Conservation (phyloP, 2,113 vertebrate species). For the Pygoscelis adeliae region DNA sequence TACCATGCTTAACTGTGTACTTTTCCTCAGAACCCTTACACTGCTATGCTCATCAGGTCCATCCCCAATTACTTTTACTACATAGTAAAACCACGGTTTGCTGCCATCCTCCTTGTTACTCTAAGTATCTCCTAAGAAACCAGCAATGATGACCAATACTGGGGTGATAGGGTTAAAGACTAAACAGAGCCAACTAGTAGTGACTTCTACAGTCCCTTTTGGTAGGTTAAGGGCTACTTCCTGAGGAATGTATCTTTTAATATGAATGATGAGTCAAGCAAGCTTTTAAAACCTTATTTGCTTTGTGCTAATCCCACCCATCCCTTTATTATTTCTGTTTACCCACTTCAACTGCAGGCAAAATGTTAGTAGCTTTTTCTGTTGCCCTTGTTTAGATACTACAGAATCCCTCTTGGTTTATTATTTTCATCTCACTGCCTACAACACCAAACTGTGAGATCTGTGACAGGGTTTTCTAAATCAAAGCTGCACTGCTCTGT, state of each 20-base stretch:
- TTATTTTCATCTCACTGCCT: neutral
- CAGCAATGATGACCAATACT: neutral
- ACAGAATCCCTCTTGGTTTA: neutral
- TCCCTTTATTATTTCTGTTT: neutral
- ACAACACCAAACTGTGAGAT: neutral
- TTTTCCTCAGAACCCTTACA: neutral
- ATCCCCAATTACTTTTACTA: neutral
- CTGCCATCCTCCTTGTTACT: neutral
- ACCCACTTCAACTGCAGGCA: neutral
- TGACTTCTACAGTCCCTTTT: neutral
- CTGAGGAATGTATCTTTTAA: neutral
- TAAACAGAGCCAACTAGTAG: neutral
- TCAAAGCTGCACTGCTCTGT: neutral
- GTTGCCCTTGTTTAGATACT: neutral
- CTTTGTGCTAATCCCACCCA: neutral
- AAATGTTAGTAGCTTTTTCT: neutral
- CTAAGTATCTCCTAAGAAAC: neutral
- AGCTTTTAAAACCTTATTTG: neutral
- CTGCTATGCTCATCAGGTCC: neutral
- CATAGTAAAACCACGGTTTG: rapidly evolving
- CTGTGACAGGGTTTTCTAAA: neutral
- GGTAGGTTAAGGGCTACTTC: neutral
- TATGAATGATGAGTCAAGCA: neutral
- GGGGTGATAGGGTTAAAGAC: neutral
- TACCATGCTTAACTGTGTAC: neutral